Base-by-base conservation (phyloP, 1,140 invertebrate species). In the Solenopsis fugax region DNA sequence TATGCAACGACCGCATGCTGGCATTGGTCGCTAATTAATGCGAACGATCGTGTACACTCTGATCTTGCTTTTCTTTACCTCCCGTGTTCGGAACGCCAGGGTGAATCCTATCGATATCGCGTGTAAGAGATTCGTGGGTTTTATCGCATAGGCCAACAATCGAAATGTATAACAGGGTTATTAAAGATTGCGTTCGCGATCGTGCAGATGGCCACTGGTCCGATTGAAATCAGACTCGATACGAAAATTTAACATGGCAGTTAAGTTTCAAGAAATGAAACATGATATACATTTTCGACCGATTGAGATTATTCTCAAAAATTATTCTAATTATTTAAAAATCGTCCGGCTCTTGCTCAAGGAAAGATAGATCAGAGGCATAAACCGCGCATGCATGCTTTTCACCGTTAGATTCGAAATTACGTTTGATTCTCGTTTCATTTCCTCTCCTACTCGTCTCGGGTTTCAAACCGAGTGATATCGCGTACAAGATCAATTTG, bases 401-500 rank as follows among this genome's bases (percentile, higher is more conserved):
- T 37, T 67, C n/a, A 41, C 16, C 64, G 34, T 41, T 73, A 4
- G 67, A 45, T 29, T 29, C 18, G 81, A 75, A 84, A 21, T 24
- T 48, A 41, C 13, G 48, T 60, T 75, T 60, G 71, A 60, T 75
- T 84, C 65, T 69, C 52, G n/a, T 60, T 72, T 62, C 54, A 84
- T 56, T 84, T 18, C 18, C 12, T 24, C 81, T 76, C 18, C 56
- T 34, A 75, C 16, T 72, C 41, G 48, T 54, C 62, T 54, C n/a
- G 64, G 21, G 13, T 72, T 60, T 45, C 50, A 58, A 41, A 65
- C 13, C 29, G 60, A 78, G 45, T 21, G n/a, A 12, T 52, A 34
- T 78, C 60, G 50, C 50, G 34, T 65, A 69, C 87, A 87, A 89
- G 87, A 69, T 89, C 88, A 78, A 81, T 85, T 87, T 80, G 88